Base-by-base conservation (phyloP, 2,888 invertebrate genomes). In the Drosophila mimica region DNA sequence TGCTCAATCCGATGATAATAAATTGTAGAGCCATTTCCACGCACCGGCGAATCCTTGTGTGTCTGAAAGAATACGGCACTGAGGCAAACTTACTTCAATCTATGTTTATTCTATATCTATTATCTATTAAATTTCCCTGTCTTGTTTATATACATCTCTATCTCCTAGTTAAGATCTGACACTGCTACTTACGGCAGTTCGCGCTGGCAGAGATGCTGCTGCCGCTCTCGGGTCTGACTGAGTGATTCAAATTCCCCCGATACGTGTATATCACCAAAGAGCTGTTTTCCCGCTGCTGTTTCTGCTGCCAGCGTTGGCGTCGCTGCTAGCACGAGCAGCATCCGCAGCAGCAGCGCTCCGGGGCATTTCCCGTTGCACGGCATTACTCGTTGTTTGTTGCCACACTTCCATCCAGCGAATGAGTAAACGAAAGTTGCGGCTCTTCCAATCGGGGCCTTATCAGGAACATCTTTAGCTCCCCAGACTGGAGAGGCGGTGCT, bases 1-100 rank as follows among this genome's bases (percentile, higher is more conserved):
- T 95, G 94, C 60, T 95, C 94, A 75, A 96, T 94, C 76, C 94
- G 94, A 82, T 91, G 96, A 95, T 85, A 92, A 36, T 81, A 88
- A 1, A 91, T 83, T 17, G 74, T 90, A 9, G 92, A 89, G 4
- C 92, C 92, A 68, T 92, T 92, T 93, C 93, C 96, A 5, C 78
- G 80, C 20, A 90, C 71, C 0, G 78, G 69, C 3, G 73, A 54
- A 33, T 82, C 46, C 51, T 88, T 89, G 1, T 80, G 61, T 0
- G 89, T 91, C 83, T 93, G 92, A 74, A 89, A 92, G 48, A 90
- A 91, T 40, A 90, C 78, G 17, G 90, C 88, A n/a, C 92, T 92
- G 52, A 13, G 46, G 7, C 28, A 49, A 33, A 15, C 7, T 30
- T 34, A 17, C 4, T n/a, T 4, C n/a, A 49, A 28, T 63, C 1